phyloP scores from a whole-genome alignment of 2,888 invertebrate genomes.

The Stictocephala bisonia region DNA sequence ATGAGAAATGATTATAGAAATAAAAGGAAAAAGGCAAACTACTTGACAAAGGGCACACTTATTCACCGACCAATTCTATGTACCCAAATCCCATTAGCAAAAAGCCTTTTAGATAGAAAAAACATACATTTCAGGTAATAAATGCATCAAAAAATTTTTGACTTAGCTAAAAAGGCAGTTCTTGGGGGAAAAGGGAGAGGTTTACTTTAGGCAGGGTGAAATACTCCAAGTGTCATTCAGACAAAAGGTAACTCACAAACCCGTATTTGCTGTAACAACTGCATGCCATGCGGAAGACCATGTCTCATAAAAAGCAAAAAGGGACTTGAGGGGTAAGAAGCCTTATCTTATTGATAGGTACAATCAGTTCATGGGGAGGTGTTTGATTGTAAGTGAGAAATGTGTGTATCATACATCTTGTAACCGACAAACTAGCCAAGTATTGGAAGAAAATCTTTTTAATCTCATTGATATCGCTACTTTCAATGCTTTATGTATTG shows the following conservation, averaged over 20 bases:
- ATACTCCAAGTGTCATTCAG: background rate
- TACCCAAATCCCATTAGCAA: no score
- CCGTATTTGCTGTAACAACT: background rate
- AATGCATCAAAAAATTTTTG: background rate
- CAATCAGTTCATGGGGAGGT: conserved; percentile 33
- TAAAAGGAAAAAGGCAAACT: background rate
- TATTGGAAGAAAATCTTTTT: conserved; percentile 31
- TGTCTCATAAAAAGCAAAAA: background rate
- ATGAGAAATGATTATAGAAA: background rate
- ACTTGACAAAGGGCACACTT: conserved; percentile 2
- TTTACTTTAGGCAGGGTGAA: conserved; percentile 8
- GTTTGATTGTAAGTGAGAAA: conserved; percentile 18
- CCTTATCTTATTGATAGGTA: conserved; percentile 19
- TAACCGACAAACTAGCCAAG: background rate
- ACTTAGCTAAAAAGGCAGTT: background rate
- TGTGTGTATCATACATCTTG: conserved; percentile 10
- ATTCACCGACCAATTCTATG: conserved; percentile 22
- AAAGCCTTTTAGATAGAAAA: background rate
- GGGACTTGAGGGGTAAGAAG: background rate
- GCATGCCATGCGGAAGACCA: conserved; percentile 11
- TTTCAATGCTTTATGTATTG: conserved; percentile 10
- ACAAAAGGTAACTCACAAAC: conserved; percentile 30
- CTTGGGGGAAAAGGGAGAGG: background rate
- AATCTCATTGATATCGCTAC: conserved; percentile 12
- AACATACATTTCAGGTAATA: background rate